These are phyloP conservation scores for Microcaecilia unicolor DNA, from an alignment of 2,797 vertebrate genomes.

Conservation along the genomic window DNA sequence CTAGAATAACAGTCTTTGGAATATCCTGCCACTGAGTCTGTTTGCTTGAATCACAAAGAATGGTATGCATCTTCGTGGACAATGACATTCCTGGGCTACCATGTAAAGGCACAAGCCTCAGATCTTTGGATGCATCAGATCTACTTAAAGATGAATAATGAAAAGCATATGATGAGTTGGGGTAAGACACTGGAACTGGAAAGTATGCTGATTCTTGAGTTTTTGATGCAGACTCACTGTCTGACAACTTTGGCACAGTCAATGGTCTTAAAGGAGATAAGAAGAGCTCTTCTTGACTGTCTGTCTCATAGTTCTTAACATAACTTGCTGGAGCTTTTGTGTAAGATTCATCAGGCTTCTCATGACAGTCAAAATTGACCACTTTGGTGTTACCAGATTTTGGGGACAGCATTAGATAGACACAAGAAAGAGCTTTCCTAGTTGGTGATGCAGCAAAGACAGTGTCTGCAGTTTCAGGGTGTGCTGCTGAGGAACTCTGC, in stretches of 20 bases:
- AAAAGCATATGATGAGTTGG: not conserved
- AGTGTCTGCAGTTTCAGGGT: not conserved
- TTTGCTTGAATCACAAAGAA: not conserved
- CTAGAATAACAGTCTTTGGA: constrained; percentile 11
- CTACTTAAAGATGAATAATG: constrained; percentile 3
- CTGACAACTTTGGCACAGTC: constrained; percentile 2
- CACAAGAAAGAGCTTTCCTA: constrained; percentile 53
- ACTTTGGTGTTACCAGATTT: constrained; percentile 19
- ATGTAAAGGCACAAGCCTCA: constrained; percentile 4
- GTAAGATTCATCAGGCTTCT: not conserved
- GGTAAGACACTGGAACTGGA: constrained; percentile 12
- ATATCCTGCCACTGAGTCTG: constrained; percentile 11
- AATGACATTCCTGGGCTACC: constrained; percentile 5
- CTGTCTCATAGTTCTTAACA: not conserved
- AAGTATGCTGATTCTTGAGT: constrained; percentile 12
- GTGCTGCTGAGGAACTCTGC: not conserved
- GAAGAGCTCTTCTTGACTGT: not conserved
- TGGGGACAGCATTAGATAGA: constrained; percentile 63
- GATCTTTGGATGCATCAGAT: constrained; percentile 28
- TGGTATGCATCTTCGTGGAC: constrained; percentile 11
- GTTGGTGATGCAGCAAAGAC: constrained; percentile 7
- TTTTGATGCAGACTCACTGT: constrained; percentile 1
- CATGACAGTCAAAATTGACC: constrained; percentile 4
- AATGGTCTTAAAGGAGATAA: not conserved
- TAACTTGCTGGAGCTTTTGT: not conserved